Evolutionary conservation across 2,888 invertebrate species (phyloP), one percentile per base, ranked within the genome.

Genomic region (Torymus texanus): DNA sequence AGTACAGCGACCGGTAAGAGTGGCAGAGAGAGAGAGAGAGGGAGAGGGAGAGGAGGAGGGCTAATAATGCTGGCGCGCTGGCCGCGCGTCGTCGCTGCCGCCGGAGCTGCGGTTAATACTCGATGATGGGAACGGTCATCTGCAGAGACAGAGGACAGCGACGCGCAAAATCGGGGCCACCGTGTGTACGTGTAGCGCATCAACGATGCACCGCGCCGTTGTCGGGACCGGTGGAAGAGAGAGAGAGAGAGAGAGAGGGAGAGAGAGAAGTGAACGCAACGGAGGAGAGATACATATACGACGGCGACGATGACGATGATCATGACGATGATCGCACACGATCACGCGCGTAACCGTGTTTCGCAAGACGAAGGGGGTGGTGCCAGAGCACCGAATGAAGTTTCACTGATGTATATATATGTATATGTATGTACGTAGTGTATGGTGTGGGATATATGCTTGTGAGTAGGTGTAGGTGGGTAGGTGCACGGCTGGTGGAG

Each of bases 101-200:
- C 18, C 87, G 88, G 84, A 87, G 85, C 88, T 90, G 90, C 88
- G 90, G 90, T 90, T 90, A 90, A 90, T 90, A 89, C 89, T 90
- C 90, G 89, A 90, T 90, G 90, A 89, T 90, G 90, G 89, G 90
- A 90, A 89, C 90, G 89, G 90, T 90, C 90, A 90, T 90, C 89
- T 90, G 90, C 90, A 90, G 90, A 89, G 89, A 89, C 88, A 89
- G 85, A 89, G 85, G 72, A 79, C 65, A 70, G 21, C 21, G 21
- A 56, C 21, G 51, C 16, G 14, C 84, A 86, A 85, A 86, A 85
- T 86, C 85, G 85, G 85, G 84, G 84, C 83, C 84, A 75, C 65
- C 29, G 53, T 18, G 16, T 16, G 53, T 29, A 18, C 13, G 18
- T 12, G 63, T 41, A 41, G 41, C 41, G 41, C 41, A 41, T 41